Evolutionary conservation across 2,113 vertebrate species (phyloP).

Genomic region (Cyphomyrus discorhynchus): DNA sequence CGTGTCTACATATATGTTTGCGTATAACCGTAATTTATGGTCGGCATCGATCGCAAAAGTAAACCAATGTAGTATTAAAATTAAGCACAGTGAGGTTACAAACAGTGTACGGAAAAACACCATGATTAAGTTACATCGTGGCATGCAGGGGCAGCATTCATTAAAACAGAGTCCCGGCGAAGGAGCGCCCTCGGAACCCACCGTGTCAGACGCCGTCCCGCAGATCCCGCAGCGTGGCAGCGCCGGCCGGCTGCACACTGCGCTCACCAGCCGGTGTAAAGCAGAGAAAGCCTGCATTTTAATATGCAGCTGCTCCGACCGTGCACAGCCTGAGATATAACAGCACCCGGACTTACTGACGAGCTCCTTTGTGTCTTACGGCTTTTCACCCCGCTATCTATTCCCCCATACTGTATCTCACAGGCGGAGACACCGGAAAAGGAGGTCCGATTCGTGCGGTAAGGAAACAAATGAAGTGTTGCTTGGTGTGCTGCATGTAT

Average conservation of each 20-base stretch:
- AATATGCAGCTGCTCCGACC: neutral
- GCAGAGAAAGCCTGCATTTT: neutral
- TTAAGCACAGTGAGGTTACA: neutral
- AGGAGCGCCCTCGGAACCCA: neutral
- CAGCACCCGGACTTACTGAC: neutral
- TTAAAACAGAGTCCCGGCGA: neutral
- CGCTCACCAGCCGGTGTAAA: neutral
- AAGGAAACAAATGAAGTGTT: neutral
- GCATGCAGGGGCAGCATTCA: neutral
- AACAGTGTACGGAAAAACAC: neutral
- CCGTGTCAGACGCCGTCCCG: neutral
- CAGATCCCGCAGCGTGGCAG: neutral
- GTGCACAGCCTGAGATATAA: neutral
- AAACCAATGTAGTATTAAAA: neutral
- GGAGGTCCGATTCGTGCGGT: slow-evolving; percentile 24
- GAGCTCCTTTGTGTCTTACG: neutral
- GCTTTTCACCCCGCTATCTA: neutral
- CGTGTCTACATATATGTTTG: neutral
- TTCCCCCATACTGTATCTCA: slow-evolving; percentile 34
- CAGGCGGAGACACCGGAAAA: slow-evolving; percentile 37
- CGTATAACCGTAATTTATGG: neutral
- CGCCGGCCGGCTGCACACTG: neutral
- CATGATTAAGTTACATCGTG: neutral
- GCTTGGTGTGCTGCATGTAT: neutral
- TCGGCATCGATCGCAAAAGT: neutral